Conservation (phyloP, 37 sponge, comb jelly and placozoan species). For the Haliclona indistincta region DNA sequence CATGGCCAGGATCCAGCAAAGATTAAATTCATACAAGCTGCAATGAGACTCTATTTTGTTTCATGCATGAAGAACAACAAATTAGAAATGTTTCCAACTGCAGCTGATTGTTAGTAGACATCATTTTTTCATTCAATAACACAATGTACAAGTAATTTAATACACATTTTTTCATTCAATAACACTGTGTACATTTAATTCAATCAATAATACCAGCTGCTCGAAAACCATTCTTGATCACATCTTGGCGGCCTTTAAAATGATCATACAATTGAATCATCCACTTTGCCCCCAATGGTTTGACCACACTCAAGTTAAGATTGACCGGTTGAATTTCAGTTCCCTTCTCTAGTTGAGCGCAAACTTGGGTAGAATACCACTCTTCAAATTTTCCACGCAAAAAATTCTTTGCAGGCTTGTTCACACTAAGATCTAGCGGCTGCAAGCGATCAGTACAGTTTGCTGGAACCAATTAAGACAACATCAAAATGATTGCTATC, state of each 20-base stretch:
- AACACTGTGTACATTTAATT: background rate
- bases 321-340: constrained; percentile 10
- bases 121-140: too few relatives aligned
- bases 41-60: too few relatives aligned
- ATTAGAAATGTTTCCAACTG: too few relatives aligned
- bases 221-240: constrained; percentile 65
- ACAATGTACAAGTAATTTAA: too few relatives aligned
- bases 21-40: too few relatives aligned
- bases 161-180: too few relatives aligned
- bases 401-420: constrained; percentile 55
- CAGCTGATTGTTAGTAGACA: too few relatives aligned
- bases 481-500: constrained; percentile 21
- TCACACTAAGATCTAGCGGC: constrained; percentile 53
- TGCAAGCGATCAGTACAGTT: constrained; percentile 64
- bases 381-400: constrained; percentile 41
- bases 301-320: constrained; percentile 25
- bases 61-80: too few relatives aligned
- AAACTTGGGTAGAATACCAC: constrained; percentile 50
- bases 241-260: constrained; percentile 10
- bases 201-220: constrained; percentile 32
- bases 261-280: constrained; percentile 48
- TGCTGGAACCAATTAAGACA: constrained; percentile 33
- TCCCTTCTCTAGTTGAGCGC: constrained; percentile 22
- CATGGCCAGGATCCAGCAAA: too few relatives aligned
- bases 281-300: constrained; percentile 67